Evolutionary conservation across 2,113 vertebrate species (phyloP), one percentile per base, ranked within the genome.

Genomic region (Oceanites oceanicus): DNA sequence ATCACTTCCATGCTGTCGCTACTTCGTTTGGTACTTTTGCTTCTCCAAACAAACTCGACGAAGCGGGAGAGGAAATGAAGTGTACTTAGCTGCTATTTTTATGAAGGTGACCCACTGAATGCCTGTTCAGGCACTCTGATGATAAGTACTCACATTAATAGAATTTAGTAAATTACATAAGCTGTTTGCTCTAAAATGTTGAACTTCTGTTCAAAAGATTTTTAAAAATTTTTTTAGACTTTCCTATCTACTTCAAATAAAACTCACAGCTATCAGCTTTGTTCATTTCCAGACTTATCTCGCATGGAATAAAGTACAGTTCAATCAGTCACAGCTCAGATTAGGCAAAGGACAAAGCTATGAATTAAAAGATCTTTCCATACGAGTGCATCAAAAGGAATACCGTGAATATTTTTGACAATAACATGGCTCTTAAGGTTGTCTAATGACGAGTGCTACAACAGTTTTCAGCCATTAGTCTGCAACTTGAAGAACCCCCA

Each of bases 1-100:
- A 90, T 88, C 94, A 95, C 94, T 95, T 97, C 85, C 78, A 94
- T 91, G 91, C 67, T 74, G 74, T 81, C 2, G 6, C 58, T 95
- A 72, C 88, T 94, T 74, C 1, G 5, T 68, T 77, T 92, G 40
- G 62, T 86, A 95, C 75, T 96, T 96, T 76, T 82, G 38, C 49
- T 88, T 88, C 94, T 94, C 83, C 76, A 94, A 93, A 95, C 52
- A 95, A 95, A 96, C 81, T 86, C 0, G 1, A 94, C 97, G 91
- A 94, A 61, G 44, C 0, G 0, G 34, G 38, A 13, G 4, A 87
- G 63, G 72, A 94, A 95, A 79, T 87, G 25, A 84, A 90, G 66
- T 63, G 27, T 44, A 66, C 68, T 93, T 86, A 66, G 82, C 50
- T 74, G 71, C 74, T 94, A 15, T 76, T 94, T 89, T 80, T 74